phyloP scores from a whole-genome alignment of 1,140 invertebrate species.

The Brevipalpus yothersi region DNA sequence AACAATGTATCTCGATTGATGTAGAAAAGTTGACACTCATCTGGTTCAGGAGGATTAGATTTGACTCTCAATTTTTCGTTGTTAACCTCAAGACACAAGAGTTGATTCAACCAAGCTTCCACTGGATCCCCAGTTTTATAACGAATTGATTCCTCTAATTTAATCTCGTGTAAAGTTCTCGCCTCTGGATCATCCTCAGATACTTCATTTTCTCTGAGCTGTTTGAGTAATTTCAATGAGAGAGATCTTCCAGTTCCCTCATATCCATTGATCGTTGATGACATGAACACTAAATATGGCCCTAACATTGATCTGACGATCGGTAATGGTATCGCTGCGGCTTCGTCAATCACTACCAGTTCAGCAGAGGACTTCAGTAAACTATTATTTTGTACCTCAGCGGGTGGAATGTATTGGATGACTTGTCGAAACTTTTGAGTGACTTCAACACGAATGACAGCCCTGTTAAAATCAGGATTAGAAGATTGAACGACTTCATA shows the following conservation, averaged over 20 bases:
- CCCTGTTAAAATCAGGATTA: conserved; percentile 90
- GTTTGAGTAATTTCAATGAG: conserved; percentile 78
- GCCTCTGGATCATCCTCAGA: conserved; percentile 13
- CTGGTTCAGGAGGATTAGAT: conserved; percentile 59
- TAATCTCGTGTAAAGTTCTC: conserved; percentile 25
- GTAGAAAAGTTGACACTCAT: conserved; percentile 53
- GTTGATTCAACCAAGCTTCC: conserved; percentile 69
- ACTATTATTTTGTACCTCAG: conserved; percentile 42
- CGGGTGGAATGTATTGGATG: conserved; percentile 88
- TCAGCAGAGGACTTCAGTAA: conserved; percentile 57
- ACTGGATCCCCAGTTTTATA: conserved; percentile 66
- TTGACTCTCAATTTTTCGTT: conserved; percentile 30
- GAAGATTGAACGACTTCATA: conserved; percentile 87
- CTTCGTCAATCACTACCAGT: conserved; percentile 89
- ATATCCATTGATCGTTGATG: conserved; percentile 94
- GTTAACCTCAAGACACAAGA: conserved; percentile 71
- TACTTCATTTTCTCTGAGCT: conserved; percentile 32
- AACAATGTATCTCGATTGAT: conserved; percentile 71
- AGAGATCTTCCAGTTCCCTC: conserved; percentile 92
- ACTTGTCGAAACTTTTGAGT: conserved; percentile 77
- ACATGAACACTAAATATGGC: conserved; percentile 79
- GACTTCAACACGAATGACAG: conserved; percentile 75
- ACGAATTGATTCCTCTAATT: conserved; percentile 79
- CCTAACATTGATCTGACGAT: conserved; percentile 72
- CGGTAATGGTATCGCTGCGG: conserved; percentile 87